Base-by-base conservation (phyloP, 2,888 invertebrate genomes). In the Acleris literana region DNA sequence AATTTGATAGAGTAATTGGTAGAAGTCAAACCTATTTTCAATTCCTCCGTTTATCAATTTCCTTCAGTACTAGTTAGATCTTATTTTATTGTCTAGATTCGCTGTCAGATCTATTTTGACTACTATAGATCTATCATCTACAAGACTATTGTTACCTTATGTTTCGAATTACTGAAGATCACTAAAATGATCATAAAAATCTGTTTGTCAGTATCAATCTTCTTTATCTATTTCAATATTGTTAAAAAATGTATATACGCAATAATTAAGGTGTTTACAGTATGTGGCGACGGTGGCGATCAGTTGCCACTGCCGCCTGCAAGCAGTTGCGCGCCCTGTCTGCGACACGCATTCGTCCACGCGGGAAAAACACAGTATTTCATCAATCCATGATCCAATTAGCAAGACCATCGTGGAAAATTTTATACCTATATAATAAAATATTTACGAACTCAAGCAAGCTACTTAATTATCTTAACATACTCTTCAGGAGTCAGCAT, bases 401-500 rank as follows among this genome's bases (percentile, higher is more conserved):
- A 13, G 13, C 0, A 39, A 13, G 39, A 13, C 39, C 39, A 39
- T 39, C 4, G 1, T 13, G 13, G 5, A 39, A 39, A 11, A 33
- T 2, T 33, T 9, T 33, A 33, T 33, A 9, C 9, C 25, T 5
- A 5, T 60, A 52, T 66, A 57, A 66, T 74, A 72, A 71, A 71
- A 62, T 69, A 70, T 70, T 71, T 69, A 69, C 73, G 75, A 70
- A 73, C 59, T 76, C 71, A 70, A 46, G 65, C 65, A 66, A 46
- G 65, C 65, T 70, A 68, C 53, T 81, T 79, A 71, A 86, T 69
- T 73, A 74, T 76, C 75, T 86, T 81, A 65, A 93, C 76, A 83
- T 96, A 97, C 64, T 95, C 91, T 68, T 95, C 94, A 78, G 94
- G 93, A 13, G 94, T 94, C 64, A 96, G 77, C 71, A 97, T 85